Base-by-base conservation (phyloP, 2,888 invertebrate species). In the Fabriciana adippe region DNA sequence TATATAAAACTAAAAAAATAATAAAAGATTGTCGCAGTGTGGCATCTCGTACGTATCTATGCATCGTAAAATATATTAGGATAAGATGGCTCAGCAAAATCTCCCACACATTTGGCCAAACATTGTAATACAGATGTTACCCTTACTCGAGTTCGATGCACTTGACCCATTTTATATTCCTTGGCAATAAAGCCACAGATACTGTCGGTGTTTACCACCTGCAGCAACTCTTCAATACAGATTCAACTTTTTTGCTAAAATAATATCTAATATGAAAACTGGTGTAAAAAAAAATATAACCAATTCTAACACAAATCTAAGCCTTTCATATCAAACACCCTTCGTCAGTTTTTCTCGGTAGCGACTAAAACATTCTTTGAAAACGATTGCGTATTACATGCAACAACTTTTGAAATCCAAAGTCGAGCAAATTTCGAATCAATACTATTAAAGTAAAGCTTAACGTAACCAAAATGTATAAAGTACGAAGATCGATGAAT, bases 151-250 rank as follows among this genome's bases (percentile, higher is more conserved):
- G 62, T 69, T 70, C 62, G 55, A 65, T 70, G 67, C 57, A 65
- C 70, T 70, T 68, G 70, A 66, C 68, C 65, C 15, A 55, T 65
- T 65, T 70, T 48, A 53, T 51, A 60, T 35, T 64, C 55, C n/a
- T 57, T 57, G 45, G 45, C 31, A 65, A 21, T 14, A 47, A 21
- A 16, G 26, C 59, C 8, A 15, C 15, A 14, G 15, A 21, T 8
- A 21, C n/a, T 6, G 21, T 21, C 57, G 21, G 21, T 45, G 11
- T 41, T 41, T 8, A 8, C 35, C 35, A 41, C 35, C 35, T 41
- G 11, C 35, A 41, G 8, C 1, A 11, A 41, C 35, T 41, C 0
- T 41, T 41, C 35, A 41, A 41, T 8, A 35, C 8, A 35, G 35
- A 35, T 35, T 35, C 8, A 35, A 8, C 35, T 35, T 35, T 35